phyloP scores from a whole-genome alignment of 2,797 vertebrate genomes.

The Hypotaenidia philippensis region DNA sequence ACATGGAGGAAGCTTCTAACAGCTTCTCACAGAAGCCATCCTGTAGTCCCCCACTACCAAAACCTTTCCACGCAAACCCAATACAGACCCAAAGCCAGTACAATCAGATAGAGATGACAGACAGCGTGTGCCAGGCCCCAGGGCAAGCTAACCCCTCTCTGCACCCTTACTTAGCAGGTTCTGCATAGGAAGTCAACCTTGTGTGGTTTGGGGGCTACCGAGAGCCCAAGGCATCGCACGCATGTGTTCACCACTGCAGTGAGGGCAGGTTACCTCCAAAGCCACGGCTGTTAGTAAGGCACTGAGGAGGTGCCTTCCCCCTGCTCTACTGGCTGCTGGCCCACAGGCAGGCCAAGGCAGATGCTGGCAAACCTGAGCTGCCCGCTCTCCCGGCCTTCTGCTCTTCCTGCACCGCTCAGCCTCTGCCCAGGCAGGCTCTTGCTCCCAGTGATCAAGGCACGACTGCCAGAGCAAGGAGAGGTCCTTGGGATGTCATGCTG shows the following conservation, averaged over 20 bases:
- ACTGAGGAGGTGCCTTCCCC: neutral
- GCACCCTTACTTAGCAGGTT: neutral
- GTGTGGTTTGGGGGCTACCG: fast-evolving
- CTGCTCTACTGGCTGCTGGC: neutral
- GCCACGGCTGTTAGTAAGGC: neutral
- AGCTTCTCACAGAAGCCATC: too few species aligned
- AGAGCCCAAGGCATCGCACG: fast-evolving
- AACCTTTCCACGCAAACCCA: too few species aligned
- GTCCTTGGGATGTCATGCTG: conserved; percentile 70
- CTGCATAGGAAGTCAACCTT: neutral
- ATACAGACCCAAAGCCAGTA: neutral
- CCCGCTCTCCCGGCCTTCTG: neutral
- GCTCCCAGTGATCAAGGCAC: neutral
- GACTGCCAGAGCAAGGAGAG: neutral
- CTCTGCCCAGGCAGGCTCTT: fast-evolving
- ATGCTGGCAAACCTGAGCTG: too few species aligned
- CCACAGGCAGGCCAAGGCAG: too few species aligned
- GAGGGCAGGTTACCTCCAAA: neutral
- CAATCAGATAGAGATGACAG: neutral
- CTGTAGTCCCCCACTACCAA: too few species aligned
- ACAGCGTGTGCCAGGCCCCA: neutral
- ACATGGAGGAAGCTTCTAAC: too few species aligned
- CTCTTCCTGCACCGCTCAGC: neutral
- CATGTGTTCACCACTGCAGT: neutral
- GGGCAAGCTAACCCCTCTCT: neutral